Evolutionary conservation across 2,888 invertebrate species (phyloP), one percentile per base, ranked within the genome.

Genomic region (Orgyia antiqua): DNA sequence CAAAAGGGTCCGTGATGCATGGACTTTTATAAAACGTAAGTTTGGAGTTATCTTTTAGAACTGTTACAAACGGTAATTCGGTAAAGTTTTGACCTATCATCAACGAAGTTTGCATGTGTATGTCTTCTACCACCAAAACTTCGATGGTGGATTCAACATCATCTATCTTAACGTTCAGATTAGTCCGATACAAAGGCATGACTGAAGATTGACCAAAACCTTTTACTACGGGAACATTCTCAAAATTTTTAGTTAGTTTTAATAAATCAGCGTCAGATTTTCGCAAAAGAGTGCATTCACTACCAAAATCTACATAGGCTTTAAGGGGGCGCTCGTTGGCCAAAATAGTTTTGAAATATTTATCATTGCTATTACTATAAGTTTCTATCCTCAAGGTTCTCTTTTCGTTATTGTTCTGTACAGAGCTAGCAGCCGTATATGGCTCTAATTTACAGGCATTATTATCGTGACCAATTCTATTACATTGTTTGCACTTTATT

Each of bases 51-150:
- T 24, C 12, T 4, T 32, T 32, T 0, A 11, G 23, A 2, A 32
- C 27, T 0, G 18, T 6, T 3, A 27, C 10, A 12, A 17, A 1
- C 0, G 27, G 32, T 6, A 3, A 12, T 10, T 32, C 32, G 1
- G 32, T 27, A 19, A 32, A 32, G 2, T 23, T 15, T 1, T 31
- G 31, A 0, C 31, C 31, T 5, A 31, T 19, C 0, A 33, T 3
- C 2, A 27, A 10, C 0, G 34, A 9, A 2, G 26, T 7, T 6
- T 6, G 17, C 0, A 29, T 4, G 3, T 30, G 12, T 1, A 13
- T 6, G 10, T 34, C 29, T 1, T 27, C 23, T 1, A 34, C 29
- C 2, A 29, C 27, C 7, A 10, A 24, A 1, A 34, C 4, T 1
- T 33, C 7, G 6, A 33, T 25, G 0, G 1, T 2, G 4, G 6